phyloP scores from a whole-genome alignment of 2,888 invertebrate genomes.

The Gymnosoma rotundatum region DNA sequence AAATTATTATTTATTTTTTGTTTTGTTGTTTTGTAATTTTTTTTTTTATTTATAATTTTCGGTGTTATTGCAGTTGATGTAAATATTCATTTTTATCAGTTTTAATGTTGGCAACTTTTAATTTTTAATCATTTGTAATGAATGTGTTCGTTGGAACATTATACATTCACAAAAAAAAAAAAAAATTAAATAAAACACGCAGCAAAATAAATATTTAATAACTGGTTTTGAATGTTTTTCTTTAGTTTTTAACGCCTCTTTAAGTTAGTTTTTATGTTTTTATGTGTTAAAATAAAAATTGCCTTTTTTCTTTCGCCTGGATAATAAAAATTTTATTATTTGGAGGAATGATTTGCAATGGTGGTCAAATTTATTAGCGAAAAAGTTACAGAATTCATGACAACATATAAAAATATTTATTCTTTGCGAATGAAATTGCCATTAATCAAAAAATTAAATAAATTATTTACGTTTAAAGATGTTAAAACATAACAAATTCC shows the following conservation, averaged over 20 bases:
- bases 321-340: conserved; percentile 1
- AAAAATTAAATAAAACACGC: conserved; percentile 71
- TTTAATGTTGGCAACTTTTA: conserved; percentile 71
- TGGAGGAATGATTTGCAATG: conserved; percentile 9
- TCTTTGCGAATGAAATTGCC: conserved; percentile 26
- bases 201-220: conserved; percentile 46
- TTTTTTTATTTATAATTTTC: conserved; percentile 65
- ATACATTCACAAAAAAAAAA: not conserved
- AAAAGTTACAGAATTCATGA: conserved; percentile 16
- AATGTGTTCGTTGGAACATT: conserved; percentile 54
- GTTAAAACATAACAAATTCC: too few species aligned
- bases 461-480: not conserved
- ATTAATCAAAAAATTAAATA: conserved; percentile 43
- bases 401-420: conserved; percentile 23
- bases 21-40: conserved; percentile 64
- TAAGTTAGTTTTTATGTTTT: conserved; percentile 65
- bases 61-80: conserved; percentile 42
- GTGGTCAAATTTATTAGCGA: conserved; percentile 18
- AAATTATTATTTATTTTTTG: conserved; percentile 55
- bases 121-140: conserved; percentile 72
- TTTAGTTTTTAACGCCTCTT: conserved; percentile 80
- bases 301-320: conserved; percentile 3
- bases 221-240: conserved; percentile 69
- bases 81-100: conserved; percentile 71
- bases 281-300: conserved; percentile 50